Conservation (phyloP, 2,113 vertebrate species). For the Cranoglanis bouderius region DNA sequence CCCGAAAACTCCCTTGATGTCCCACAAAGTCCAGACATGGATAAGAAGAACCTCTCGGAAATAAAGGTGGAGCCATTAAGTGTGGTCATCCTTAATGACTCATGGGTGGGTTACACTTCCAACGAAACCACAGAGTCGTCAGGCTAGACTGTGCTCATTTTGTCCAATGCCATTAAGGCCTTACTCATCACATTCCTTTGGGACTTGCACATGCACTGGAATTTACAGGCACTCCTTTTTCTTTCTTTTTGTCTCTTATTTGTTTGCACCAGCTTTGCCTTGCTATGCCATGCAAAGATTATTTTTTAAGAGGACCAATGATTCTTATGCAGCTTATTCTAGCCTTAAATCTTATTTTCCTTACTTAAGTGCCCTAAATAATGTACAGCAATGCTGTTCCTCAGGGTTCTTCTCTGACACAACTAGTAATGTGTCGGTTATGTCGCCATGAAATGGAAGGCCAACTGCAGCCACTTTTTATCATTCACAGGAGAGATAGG, state of each 20-base stretch:
- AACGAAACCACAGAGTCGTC: slow-evolving; percentile 34
- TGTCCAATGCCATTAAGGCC: slow-evolving; percentile 18
- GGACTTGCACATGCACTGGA: slow-evolving; percentile 72
- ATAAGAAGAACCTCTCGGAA: slow-evolving; percentile 47
- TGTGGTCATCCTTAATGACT: slow-evolving; percentile 74
- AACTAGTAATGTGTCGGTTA: not conserved
- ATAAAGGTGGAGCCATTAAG: slow-evolving; percentile 71
- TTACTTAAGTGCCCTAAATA: slow-evolving; percentile 38
- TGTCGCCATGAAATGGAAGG: slow-evolving; percentile 17
- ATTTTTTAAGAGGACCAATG: not conserved
- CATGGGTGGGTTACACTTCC: slow-evolving; percentile 47
- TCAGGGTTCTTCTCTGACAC: slow-evolving; percentile 42
- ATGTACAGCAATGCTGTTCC: slow-evolving; percentile 40
- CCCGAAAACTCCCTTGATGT: not conserved
- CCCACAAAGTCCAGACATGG: slow-evolving; percentile 55
- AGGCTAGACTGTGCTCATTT: not conserved
- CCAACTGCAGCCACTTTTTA: slow-evolving; percentile 8
- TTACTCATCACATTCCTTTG: slow-evolving; percentile 56
- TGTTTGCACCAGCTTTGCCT: slow-evolving; percentile 39
- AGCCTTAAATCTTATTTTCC: not conserved
- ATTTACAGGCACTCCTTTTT: slow-evolving; percentile 57
- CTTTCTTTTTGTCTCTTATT: not conserved
- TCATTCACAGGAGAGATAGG: slow-evolving; percentile 6
- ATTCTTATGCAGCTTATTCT: slow-evolving; percentile 25
- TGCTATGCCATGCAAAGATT: slow-evolving; percentile 29